A percentile compares a stretch with the other conserved stretches of the same genome.
Conservation (phyloP, 2,113 vertebrate genomes). For the Ardeotis arabs region DNA sequence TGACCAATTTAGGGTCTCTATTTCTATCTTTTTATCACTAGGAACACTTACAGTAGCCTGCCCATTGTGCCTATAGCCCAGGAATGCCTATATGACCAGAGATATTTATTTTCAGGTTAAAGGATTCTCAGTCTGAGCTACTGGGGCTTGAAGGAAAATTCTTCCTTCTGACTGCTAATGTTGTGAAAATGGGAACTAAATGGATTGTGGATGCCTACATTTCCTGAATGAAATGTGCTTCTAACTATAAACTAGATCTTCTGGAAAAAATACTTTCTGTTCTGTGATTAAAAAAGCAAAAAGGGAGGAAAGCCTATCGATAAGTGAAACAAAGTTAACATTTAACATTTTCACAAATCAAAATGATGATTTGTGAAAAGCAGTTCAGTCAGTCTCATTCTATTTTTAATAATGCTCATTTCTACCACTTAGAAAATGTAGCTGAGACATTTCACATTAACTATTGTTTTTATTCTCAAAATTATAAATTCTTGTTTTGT, state of each 20-base stretch:
- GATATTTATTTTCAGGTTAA: not conserved
- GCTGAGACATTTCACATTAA: not conserved
- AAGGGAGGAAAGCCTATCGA: fast-evolving
- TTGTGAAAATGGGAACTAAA: not conserved
- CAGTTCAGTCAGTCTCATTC: not conserved
- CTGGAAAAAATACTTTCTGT: not conserved
- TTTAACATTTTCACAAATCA: not conserved
- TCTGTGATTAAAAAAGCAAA: not conserved
- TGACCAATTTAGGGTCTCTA: not conserved
- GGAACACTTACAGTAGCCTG: not conserved
- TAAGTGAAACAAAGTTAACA: not conserved
- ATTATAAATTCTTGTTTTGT: not conserved
- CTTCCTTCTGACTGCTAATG: not conserved
- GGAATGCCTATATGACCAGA: not conserved
- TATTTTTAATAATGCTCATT: not conserved
- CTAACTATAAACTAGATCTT: not conserved
- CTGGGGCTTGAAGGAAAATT: not conserved
- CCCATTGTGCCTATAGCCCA: not conserved
- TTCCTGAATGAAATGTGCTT: not conserved
- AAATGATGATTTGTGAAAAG: not conserved
- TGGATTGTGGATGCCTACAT: not conserved
- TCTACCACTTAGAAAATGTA: not conserved
- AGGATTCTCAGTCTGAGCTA: not conserved
- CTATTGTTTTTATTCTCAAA: not conserved
- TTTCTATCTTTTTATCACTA: not conserved